Percentiles rank a stretch among this genome's conserved stretches.
phyloP scores from a whole-genome alignment of 2,888 invertebrate genomes.

The Theristus sp. region DNA sequence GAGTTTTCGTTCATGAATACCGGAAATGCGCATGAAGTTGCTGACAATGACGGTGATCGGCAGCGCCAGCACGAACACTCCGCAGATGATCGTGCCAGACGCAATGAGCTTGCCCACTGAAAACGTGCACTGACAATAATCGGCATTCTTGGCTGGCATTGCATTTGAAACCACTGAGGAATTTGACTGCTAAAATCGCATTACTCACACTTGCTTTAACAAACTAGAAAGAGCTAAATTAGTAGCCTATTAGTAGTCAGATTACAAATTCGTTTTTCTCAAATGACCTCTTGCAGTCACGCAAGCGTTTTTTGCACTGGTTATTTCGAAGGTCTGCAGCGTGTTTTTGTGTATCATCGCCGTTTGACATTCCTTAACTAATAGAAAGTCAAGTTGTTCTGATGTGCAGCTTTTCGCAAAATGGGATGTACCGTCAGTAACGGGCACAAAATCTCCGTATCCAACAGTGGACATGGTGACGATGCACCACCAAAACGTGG shows the following conservation, averaged over 20 bases:
- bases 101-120: conserved; percentile 23
- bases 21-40: conserved; percentile 18
- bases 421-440: not conserved
- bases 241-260: too few relatives aligned
- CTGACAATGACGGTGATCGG: conserved; percentile 29
- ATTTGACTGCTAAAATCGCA: too few relatives aligned
- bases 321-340: too few relatives aligned
- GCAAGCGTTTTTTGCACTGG: too few relatives aligned
- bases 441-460: not conserved
- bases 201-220: too few relatives aligned
- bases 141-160: not conserved
- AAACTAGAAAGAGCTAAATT: too few relatives aligned
- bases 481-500: conserved; percentile 6
- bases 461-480: conserved; percentile 3
- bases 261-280: too few relatives aligned
- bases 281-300: too few relatives aligned
- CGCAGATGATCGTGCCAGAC: conserved; percentile 26
- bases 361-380: not conserved
- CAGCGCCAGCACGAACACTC: conserved; percentile 24
- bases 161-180: too few relatives aligned
- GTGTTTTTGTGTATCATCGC: too few relatives aligned
- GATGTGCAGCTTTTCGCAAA: too few relatives aligned
- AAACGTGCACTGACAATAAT: conserved; percentile 2
- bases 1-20: too few relatives aligned
- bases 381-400: not conserved